phyloP scores from a whole-genome alignment of 2,797 vertebrate genomes.

The Odontamblyopus lacepedii region DNA sequence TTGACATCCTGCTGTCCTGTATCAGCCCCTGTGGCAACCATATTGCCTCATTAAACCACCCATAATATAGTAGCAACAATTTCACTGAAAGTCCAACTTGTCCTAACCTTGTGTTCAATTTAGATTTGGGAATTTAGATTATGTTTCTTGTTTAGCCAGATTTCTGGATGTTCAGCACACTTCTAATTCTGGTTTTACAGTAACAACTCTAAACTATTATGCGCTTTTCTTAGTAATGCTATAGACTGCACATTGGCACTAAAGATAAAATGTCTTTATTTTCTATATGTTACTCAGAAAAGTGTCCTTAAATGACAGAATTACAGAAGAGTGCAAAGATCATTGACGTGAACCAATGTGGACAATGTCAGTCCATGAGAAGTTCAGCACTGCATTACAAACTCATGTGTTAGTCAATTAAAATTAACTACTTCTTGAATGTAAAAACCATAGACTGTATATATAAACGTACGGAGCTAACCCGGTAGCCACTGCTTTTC shows the following conservation, averaged over 20 bases:
- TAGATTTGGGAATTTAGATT: constrained; percentile 32
- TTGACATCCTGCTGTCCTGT: constrained; percentile 31
- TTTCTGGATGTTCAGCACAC: not conserved
- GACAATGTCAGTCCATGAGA: not conserved
- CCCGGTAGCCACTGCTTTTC: too few relatives aligned
- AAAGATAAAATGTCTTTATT: not conserved
- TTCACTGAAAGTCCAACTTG: constrained; percentile 26
- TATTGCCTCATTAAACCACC: constrained; percentile 51
- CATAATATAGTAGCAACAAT: constrained; percentile 34
- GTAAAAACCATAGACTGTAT: too few relatives aligned
- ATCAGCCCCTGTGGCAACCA: constrained; percentile 33
- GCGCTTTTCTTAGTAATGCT: not conserved
- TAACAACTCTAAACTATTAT: not conserved
- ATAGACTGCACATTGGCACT: not conserved
- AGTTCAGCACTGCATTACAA: not conserved
- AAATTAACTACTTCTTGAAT: too few relatives aligned
- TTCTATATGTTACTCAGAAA: not conserved
- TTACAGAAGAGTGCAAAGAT: not conserved
- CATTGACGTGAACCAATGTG: not conserved
- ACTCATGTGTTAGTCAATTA: not conserved
- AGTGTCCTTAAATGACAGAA: not conserved
- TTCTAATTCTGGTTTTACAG: not conserved
- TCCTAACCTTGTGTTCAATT: constrained; percentile 32
- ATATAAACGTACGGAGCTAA: too few relatives aligned
- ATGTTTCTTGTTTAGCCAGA: constrained; percentile 20